A percentile compares a stretch with the other conserved stretches of the same genome.
phyloP scores from a whole-genome alignment of 2,113 vertebrate species.

The Philantomba maxwellii region DNA sequence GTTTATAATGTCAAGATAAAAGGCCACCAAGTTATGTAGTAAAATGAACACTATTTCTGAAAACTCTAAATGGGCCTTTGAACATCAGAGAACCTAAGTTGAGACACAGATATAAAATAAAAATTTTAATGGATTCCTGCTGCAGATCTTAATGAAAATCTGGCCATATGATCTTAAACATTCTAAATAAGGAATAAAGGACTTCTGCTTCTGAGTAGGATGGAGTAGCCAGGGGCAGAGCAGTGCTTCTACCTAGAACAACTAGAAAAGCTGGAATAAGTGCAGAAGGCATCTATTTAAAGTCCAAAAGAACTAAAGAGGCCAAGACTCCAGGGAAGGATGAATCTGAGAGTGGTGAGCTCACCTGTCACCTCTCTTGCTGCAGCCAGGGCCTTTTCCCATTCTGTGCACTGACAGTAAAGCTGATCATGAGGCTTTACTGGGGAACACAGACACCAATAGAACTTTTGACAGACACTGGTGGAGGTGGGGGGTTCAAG shows the following conservation, averaged over 20 bases:
- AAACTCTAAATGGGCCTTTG: not conserved
- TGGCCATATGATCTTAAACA: not conserved
- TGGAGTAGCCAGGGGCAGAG: not conserved
- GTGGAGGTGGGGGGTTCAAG: not conserved
- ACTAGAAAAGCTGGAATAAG: not conserved
- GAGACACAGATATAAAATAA: not conserved
- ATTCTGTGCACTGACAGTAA: not conserved
- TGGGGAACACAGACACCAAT: not conserved
- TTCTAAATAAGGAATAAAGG: not conserved
- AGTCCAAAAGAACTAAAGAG: not conserved
- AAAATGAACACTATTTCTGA: not conserved
- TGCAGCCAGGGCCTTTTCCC: too few relatives aligned
- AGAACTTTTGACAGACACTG: not conserved
- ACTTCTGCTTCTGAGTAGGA: not conserved
- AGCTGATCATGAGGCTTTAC: not conserved
- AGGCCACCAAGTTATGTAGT: not conserved
- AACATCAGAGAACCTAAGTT: not conserved
- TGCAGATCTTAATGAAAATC: not conserved
- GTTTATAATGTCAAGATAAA: not conserved
- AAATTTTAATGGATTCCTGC: not conserved
- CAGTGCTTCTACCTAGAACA: not conserved
- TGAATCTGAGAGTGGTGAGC: not conserved
- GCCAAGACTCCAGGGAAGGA: not conserved
- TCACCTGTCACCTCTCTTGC: not conserved
- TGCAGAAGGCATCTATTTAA: not conserved